phyloP scores from a whole-genome alignment of 1,140 invertebrate genomes.

The Brachionus calyciflorus region DNA sequence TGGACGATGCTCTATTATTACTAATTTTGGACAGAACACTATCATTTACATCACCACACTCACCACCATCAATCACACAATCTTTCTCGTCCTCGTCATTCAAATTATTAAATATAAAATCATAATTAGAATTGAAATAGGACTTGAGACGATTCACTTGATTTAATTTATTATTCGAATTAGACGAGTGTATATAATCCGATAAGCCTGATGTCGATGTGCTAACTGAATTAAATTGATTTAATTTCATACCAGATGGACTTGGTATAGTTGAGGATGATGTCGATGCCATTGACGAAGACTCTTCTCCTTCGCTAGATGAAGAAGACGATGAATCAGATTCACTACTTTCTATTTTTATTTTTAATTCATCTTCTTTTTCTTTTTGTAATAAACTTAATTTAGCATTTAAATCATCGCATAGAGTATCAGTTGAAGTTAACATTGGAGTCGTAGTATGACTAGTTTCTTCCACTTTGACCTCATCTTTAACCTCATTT shows the following conservation, averaged over 20 bases:
- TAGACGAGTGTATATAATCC: neutral
- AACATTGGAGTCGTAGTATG: neutral
- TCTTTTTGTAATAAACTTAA: neutral
- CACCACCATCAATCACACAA: too few species aligned
- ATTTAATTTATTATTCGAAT: neutral
- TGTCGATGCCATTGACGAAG: neutral
- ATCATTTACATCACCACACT: too few species aligned
- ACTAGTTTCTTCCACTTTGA: neutral
- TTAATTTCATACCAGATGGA: neutral
- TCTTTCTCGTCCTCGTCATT: neutral
- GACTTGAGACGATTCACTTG: neutral
- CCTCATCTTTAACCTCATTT: neutral
- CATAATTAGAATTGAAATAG: slow-evolving; percentile 8
- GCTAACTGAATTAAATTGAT: neutral
- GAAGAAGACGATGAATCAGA: neutral
- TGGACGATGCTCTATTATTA: too few species aligned
- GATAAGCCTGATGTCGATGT: slow-evolving; percentile 11
- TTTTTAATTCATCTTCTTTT: neutral
- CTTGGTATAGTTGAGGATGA: neutral
- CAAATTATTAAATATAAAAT: neutral
- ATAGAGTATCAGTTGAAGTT: neutral
- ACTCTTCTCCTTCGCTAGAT: neutral
- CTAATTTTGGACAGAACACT: too few species aligned
- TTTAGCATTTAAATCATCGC: neutral
- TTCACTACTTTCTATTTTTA: neutral